Base-by-base conservation (phyloP, 2,113 vertebrate genomes). In the Empidonax alnorum region DNA sequence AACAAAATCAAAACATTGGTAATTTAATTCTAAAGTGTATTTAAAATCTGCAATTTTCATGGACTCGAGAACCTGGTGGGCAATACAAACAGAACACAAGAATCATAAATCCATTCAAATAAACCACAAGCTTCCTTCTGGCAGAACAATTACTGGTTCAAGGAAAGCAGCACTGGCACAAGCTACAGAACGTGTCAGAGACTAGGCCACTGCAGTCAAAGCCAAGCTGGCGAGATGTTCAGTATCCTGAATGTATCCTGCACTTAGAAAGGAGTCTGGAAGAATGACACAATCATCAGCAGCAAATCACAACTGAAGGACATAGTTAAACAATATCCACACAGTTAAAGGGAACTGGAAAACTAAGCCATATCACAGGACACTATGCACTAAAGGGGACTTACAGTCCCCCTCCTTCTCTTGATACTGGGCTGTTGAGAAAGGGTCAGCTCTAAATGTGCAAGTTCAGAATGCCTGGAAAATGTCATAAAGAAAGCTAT, bases 1-100 rank as follows among this genome's bases (percentile, higher is more conserved):
- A 89, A 69, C 18, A 41, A 7, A 44, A 56, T 30, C 14, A 50
- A 73, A 90, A 66, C 12, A 52, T 1, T 6, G 18, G 35, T 82
- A 59, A 79, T 55, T 77, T 88, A 79, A 72, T 73, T 61, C 53
- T 76, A 41, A 92, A 77, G 19, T 77, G 21, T 41, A 76, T 65
- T 94, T 67, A 17, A 63, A 84, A 72, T 47, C 10, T 30, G 12
- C 12, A 49, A 53, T 84, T 87, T 87, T 33, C 46, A 89, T 41
- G 18, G 25, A 81, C 33, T 76, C 18, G 37, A 63, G 59, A 93
- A 78, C 9, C 21, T 35, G 33, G 39, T 46, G 25, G 39, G 44
- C 55, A 87, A 78, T 7, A 81, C 23, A 67, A 87, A 87, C 20
- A 67, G 33, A 66, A 87, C 6, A 21, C 30, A 63, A 77, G n/a